These are phyloP conservation scores for Morpho helenor DNA, from an alignment of 2,888 invertebrate species.

Conservation along the genomic window DNA sequence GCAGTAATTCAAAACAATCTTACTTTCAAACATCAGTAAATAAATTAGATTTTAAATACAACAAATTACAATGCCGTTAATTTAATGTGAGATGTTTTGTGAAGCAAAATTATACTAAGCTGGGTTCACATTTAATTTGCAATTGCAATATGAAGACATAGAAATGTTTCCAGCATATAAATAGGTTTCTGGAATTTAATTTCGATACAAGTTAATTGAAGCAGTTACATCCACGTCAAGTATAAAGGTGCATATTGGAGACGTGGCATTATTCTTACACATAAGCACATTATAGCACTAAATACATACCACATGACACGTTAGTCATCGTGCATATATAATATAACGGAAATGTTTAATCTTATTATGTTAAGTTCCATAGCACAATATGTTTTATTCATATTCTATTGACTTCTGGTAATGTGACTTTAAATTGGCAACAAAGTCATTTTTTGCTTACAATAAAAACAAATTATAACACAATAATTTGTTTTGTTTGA, in stretches of 20 bases:
- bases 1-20: too few species aligned
- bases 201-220: too few species aligned
- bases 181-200: too few species aligned
- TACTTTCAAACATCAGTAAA: too few species aligned
- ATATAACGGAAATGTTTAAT: conserved; percentile 13
- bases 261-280: neutral
- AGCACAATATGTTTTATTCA: conserved; percentile 8
- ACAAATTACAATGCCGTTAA: neutral
- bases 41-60: too few species aligned
- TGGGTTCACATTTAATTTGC: neutral
- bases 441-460: too few species aligned
- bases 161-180: too few species aligned
- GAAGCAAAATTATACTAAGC: conserved; percentile 20
- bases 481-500: neutral
- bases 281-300: too few species aligned
- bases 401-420: conserved; percentile 13
- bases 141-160: too few species aligned
- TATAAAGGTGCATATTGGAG: neutral
- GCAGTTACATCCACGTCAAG: neutral
- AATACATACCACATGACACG: conserved; percentile 6
- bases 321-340: conserved; percentile 27
- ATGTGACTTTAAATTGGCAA: too few species aligned
- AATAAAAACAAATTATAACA: neutral
- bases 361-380: conserved; percentile 4
- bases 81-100: conserved; percentile 16